Percentiles rank a stretch among this genome's conserved stretches.
Evolutionary conservation across 2,797 vertebrate genomes (phyloP).

Genomic region (Phyllotis vaccarum): DNA sequence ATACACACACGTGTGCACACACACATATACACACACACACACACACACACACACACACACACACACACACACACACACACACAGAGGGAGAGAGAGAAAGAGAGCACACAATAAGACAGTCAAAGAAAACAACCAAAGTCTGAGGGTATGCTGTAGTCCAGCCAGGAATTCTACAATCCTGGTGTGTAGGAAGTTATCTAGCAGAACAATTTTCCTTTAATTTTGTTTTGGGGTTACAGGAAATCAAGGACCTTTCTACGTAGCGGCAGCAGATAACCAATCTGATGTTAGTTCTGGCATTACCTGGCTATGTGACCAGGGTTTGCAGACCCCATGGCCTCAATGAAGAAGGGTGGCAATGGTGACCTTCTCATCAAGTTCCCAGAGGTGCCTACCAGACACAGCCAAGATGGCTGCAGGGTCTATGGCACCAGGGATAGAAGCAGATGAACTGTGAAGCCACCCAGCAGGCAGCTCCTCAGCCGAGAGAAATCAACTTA

Average conservation of each 20-base stretch:
- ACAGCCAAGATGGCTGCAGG: neutral
- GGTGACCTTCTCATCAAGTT: neutral
- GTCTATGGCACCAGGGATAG: neutral
- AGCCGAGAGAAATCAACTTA: conserved; percentile 62
- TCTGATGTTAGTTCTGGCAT: neutral
- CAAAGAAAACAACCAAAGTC: neutral
- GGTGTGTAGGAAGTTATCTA: neutral
- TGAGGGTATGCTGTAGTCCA: neutral
- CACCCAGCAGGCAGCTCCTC: neutral
- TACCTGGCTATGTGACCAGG: neutral
- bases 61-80: too few species aligned
- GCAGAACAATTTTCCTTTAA: neutral
- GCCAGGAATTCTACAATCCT: neutral
- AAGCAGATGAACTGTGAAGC: conserved; percentile 23
- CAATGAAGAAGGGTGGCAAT: neutral
- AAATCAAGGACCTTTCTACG: neutral
- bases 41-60: neutral
- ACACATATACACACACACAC: neutral
- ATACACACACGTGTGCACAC: neutral
- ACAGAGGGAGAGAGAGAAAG: too few species aligned
- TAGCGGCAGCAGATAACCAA: neutral
- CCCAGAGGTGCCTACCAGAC: conserved; percentile 13
- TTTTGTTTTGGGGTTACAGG: neutral
- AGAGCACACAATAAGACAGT: neutral
- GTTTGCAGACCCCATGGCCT: neutral